Base-by-base conservation (phyloP, 2,797 vertebrate species). In the Poeciliopsis presidionis region DNA sequence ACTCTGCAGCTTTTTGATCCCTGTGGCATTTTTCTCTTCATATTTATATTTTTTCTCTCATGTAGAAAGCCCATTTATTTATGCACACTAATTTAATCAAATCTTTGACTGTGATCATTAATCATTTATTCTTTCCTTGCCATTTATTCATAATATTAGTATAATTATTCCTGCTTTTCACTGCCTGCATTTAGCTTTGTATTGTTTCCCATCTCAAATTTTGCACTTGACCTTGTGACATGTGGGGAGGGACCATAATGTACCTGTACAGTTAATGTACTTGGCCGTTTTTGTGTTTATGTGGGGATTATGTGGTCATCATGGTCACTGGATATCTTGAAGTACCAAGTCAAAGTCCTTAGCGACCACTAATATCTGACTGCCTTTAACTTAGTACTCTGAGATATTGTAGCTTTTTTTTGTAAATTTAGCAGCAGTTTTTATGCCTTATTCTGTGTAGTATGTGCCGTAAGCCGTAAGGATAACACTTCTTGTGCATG, bases 401-500 rank as follows among this genome's bases (percentile, higher is more conserved):
- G 45, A 85, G 81, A 84, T 76, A 67, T 80, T n/a, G 63, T 67
- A 57, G 83, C 81, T 80, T 88, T 91, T 39, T 39, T 93, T 93
- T 95, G 93, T 95, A 93, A 91, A 90, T 84, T 88, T 89, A 93
- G 93, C 94, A 94, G 87, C 92, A 84, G 94, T 87, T 88, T 88
- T 82, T 94, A 95, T 94, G 94, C 95, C 93, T 96, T 97, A 96
- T 95, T 88, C 80, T 80, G 95, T 96, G 96, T 86, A 90, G 94
- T 95, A 75, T 18, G 71, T 91, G 89, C 83, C 87, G 88, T 95
- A 88, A 95, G 92, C 95, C 93, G 90, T 30, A 91, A 96, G 88
- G 95, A 91, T 93, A 94, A 93, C 94, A 92, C 92, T 95, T 96
- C 94, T 94, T 85, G 87, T 96, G 96, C 96, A 97, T 96, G 96